Evolutionary conservation across 2,888 invertebrate species (phyloP).

Genomic region (Tachina lurida): DNA sequence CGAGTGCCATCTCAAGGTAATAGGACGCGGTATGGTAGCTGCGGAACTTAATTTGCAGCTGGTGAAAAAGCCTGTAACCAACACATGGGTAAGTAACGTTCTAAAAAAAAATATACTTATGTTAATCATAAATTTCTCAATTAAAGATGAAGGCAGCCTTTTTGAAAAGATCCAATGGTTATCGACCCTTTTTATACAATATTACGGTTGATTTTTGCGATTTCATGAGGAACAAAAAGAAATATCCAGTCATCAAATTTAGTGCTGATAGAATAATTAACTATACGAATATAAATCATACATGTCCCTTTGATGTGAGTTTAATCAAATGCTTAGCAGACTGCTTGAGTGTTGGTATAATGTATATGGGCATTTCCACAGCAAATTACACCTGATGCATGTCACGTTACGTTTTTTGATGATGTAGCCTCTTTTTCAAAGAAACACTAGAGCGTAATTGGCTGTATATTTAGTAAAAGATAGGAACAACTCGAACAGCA

Average conservation of each 20-base stretch:
- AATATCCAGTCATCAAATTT: slow-evolving; percentile 44
- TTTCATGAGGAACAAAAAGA: slow-evolving; percentile 46
- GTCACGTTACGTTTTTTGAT: too few relatives aligned
- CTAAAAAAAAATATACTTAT: background rate
- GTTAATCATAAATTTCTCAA: background rate
- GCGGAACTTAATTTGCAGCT: slow-evolving; percentile 11
- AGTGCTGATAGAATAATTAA: background rate
- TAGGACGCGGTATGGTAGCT: slow-evolving; percentile 23
- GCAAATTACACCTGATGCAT: too few relatives aligned
- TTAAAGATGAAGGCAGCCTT: slow-evolving; percentile 30
- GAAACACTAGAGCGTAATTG: too few relatives aligned
- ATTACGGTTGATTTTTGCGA: slow-evolving; percentile 40
- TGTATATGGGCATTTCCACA: too few relatives aligned
- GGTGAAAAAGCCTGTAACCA: background rate
- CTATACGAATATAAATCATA: slow-evolving; percentile 66
- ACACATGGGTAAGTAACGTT: slow-evolving; percentile 12
- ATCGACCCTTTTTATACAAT: slow-evolving; percentile 66
- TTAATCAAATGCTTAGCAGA: too few relatives aligned
- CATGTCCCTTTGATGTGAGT: slow-evolving; percentile 64
- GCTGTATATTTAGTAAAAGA: too few relatives aligned
- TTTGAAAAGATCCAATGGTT: slow-evolving; percentile 56
- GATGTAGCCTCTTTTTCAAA: too few relatives aligned
- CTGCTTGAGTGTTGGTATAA: too few relatives aligned
- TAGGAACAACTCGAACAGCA: too few relatives aligned
- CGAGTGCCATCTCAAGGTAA: slow-evolving; percentile 38